Base-by-base conservation (phyloP, 2,888 invertebrate species). In the Lasioglossum morio region DNA sequence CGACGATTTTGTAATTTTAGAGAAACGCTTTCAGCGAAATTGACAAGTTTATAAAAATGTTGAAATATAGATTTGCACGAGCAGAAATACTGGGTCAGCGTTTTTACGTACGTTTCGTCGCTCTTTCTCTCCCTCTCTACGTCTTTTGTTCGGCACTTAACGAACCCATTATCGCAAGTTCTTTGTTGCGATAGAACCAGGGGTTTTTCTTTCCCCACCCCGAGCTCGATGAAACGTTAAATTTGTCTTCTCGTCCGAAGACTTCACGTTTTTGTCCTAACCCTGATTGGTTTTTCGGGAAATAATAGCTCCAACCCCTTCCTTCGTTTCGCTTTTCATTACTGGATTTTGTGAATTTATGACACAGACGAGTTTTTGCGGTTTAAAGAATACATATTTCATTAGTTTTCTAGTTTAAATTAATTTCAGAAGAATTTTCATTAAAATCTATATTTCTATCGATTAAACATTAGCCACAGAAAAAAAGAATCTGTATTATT, bases 121-220 rank as follows among this genome's bases (percentile, higher is more conserved):
- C 12, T 43, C 30, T 16, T 3, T 30, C 10, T 53, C 10, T 53
- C 37, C 2, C 7, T 46, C 1, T n/a, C 27, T 16, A 4, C 46
- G 57, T 10, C 57, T n/a, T 57, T n/a, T 57, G n/a, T 57, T n/a
- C 3, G 14, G 1, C 23, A 40, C 23, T 75, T 69, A 53, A 79
- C 27, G 48, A 66, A 79, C 5, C 60, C n/a, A 73, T 79, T 79
- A 60, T 69, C 72, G 34, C 16, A n/a, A 34, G 4, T 63, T 77
- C 30, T 40, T 80, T 43, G 40, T 4, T 76, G 23, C 7, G 34
- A 46, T 74, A 63, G 37, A 74, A 63, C 72, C 72, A 16, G 0
- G 19, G 19, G 46, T 79, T 72, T 79, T 79, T 57, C 72, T 43
- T 16, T 19, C 4, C 30, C 40, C 40, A 16, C 34, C 4, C 60